Conservation (phyloP, 2,113 vertebrate species). For the Otolemur garnettii region DNA sequence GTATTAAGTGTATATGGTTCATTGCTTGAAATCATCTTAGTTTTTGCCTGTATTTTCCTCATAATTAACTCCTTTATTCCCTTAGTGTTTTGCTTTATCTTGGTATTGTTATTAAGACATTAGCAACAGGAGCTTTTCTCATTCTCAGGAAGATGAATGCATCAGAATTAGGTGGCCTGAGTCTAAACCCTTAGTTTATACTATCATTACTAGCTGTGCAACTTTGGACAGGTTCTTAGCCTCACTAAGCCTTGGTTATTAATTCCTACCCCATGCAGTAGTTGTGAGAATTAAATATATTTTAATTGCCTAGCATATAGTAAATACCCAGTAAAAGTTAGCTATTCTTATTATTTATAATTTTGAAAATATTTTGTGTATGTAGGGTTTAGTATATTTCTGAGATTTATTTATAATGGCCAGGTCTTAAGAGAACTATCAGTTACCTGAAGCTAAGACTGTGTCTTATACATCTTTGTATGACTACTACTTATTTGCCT, state of each 20-base stretch:
- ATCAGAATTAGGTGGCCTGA: not conserved
- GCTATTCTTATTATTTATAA: slow-evolving; percentile 5
- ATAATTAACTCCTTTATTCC: slow-evolving; percentile 29
- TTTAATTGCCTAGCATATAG: not conserved
- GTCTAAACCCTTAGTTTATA: not conserved
- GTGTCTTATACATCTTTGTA: not conserved
- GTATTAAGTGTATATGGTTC: slow-evolving; percentile 15
- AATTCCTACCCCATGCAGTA: slow-evolving; percentile 22
- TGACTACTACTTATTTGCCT: slow-evolving; percentile 7
- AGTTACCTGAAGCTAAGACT: not conserved
- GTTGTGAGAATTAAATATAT: not conserved
- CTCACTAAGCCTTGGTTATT: slow-evolving; percentile 8
- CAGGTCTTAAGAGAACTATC: not conserved
- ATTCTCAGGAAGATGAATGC: not conserved
- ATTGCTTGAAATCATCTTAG: slow-evolving; percentile 44
- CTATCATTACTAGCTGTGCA: not conserved
- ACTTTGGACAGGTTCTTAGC: not conserved
- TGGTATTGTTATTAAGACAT: not conserved
- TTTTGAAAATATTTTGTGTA: not conserved
- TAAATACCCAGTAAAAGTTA: slow-evolving; percentile 15
- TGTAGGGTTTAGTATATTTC: not conserved
- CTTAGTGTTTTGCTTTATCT: slow-evolving; percentile 20
- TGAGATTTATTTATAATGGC: slow-evolving; percentile 6
- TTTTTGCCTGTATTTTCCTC: slow-evolving; percentile 6
- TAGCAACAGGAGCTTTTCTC: not conserved